Conservation (phyloP, 30 jellyfish, hydroid and myxozoan species). For the Cassiopea xamachana region DNA sequence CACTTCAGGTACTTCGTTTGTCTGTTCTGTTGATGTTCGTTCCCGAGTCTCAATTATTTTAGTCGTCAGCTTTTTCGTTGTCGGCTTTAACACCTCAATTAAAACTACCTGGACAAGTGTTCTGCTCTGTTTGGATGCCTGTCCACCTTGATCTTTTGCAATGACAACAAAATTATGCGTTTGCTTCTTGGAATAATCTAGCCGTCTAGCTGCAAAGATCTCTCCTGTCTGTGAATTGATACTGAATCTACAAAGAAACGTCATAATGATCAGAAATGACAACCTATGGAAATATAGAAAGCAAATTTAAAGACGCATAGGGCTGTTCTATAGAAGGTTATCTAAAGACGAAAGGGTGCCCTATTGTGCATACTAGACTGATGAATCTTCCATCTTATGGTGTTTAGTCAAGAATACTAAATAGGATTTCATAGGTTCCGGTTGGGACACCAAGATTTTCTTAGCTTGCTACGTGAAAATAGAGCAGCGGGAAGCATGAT, state of each 20-base stretch:
- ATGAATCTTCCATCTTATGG: too few species aligned
- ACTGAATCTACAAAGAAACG: slow-evolving; percentile 32
- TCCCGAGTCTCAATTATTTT: not conserved
- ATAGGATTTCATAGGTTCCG: too few species aligned
- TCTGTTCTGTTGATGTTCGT: slow-evolving; percentile 3
- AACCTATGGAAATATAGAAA: too few species aligned
- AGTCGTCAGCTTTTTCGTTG: slow-evolving; percentile 4
- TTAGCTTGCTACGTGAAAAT: too few species aligned
- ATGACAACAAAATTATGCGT: slow-evolving; percentile 47
- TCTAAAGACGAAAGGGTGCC: too few species aligned
- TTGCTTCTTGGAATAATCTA: slow-evolving; percentile 25
- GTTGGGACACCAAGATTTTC: too few species aligned
- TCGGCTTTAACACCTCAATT: slow-evolving; percentile 26
- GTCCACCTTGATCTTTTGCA: slow-evolving; percentile 51
- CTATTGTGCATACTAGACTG: too few species aligned
- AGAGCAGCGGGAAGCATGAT: too few species aligned
- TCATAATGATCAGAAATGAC: not conserved
- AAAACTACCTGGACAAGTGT: slow-evolving; percentile 42
- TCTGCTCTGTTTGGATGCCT: slow-evolving; percentile 31
- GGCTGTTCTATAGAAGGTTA: too few species aligned
- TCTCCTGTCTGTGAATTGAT: slow-evolving; percentile 46
- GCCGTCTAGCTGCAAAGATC: slow-evolving; percentile 34
- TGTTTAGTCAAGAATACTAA: too few species aligned
- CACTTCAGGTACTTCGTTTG: slow-evolving; percentile 11
- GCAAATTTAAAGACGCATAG: too few species aligned